Percentiles rank a stretch among this genome's conserved stretches.
These are phyloP conservation scores for Leptura quadrifasciata DNA, from an alignment of 2,888 invertebrate genomes.

Conservation along the genomic window DNA sequence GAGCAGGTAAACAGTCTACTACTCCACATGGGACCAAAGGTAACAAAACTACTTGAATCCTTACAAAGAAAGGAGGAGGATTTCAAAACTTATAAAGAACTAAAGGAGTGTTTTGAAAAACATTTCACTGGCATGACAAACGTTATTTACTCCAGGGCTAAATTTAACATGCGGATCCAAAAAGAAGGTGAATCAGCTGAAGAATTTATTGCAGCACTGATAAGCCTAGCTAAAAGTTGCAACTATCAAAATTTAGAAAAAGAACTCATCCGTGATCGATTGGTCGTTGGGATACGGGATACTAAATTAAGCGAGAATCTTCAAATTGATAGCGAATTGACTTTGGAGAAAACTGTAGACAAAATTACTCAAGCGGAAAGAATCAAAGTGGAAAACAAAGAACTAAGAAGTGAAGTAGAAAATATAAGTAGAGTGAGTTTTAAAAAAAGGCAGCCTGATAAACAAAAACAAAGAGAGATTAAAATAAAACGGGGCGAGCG, in stretches of 20 bases:
- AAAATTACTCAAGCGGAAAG: too few species aligned
- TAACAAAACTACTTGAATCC: not conserved
- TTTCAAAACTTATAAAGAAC: not conserved
- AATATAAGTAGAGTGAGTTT: not conserved
- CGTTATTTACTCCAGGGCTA: not conserved
- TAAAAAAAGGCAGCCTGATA: not conserved
- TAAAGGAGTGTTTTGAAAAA: too few species aligned
- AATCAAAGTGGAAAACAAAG: too few species aligned
- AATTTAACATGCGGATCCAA: too few species aligned
- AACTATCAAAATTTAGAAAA: not conserved
- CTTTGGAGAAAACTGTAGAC: too few species aligned
- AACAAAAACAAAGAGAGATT: not conserved
- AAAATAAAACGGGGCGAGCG: not conserved
- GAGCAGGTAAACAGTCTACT: not conserved
- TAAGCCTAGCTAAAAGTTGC: constrained; percentile 4
- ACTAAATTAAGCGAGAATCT: too few species aligned
- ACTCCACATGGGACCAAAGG: not conserved
- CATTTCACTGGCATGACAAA: not conserved
- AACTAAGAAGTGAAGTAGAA: not conserved
- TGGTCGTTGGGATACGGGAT: too few species aligned
- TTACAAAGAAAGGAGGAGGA: not conserved
- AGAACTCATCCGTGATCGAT: not conserved
- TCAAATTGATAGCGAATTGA: too few species aligned
- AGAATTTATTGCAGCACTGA: too few species aligned
- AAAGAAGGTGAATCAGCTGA: too few species aligned